Base-by-base conservation (phyloP, 2,113 vertebrate species). In the Proteles cristata region DNA sequence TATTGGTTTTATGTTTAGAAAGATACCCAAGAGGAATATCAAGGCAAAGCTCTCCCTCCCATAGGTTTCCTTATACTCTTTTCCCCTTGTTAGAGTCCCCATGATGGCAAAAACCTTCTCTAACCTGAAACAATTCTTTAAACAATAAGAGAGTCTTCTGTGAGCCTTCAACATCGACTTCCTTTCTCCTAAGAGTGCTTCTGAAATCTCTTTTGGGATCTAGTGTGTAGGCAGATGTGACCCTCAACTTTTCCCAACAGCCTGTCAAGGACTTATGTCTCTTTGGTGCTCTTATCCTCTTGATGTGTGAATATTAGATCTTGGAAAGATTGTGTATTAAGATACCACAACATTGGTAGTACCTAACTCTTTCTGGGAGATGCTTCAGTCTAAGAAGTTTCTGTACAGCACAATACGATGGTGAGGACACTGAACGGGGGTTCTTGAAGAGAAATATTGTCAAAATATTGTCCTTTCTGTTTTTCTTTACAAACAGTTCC, bases 381-480 rank as follows among this genome's bases (percentile, higher is more conserved):
- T 33, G 33, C n/a, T 96, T 80, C 6, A 14, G 31, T 39, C 43
- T 39, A 23, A 43, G 61, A 35, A 73, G 33, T 16, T 88, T 93
- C 19, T 55, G 1, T 11, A 26, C 6, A 69, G 25, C 10, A 68
- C 0, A 65, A 9, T 2, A 2, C 7, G 45, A 19, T 9, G 50
- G 17, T n/a, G 58, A 95, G 79, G 85, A 61, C 9, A 33, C 12
- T 2, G 63, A 85, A 31, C 43, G 11, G 43, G 21, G 91, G 21
- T 79, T n/a, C 39, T 65, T 19, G 11, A 73, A 71, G 71, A 66
- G n/a, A 82, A 55, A 63, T 11, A 85, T 39, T 39, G 39, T 35
- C 1, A 17, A 12, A 43, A 55, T 7, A 1, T 0, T 11, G 4
- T 2, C 45, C 31, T 7, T 55, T 65, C 33, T 31, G n/a, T 16